phyloP scores from a whole-genome alignment of 2,888 invertebrate genomes.

The Meteorus cinctellus region DNA sequence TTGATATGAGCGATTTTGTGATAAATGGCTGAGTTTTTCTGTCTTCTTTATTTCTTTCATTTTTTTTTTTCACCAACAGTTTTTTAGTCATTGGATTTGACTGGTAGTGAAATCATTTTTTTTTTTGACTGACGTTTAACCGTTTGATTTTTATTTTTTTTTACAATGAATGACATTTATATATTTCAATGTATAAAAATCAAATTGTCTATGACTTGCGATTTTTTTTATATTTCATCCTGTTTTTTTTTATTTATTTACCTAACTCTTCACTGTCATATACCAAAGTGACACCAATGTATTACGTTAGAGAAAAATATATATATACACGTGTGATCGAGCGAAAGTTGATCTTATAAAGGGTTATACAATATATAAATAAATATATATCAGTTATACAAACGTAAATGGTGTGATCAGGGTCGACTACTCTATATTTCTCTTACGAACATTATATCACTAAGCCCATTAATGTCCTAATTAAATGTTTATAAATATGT shows the following conservation, averaged over 20 bases:
- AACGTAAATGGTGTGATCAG: constrained; percentile 54
- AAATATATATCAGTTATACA: constrained; percentile 53
- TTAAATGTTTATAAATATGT: constrained; percentile 3
- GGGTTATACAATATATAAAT: constrained; percentile 21
- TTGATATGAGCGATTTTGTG: no score
- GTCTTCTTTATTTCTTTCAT: no score
- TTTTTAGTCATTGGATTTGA: no score
- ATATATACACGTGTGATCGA: constrained; percentile 57
- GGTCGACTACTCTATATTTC: constrained; percentile 53
- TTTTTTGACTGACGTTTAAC: no score
- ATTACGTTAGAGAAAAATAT: neutral
- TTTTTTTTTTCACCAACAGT: no score
- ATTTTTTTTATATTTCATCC: neutral
- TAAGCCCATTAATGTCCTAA: constrained; percentile 1
- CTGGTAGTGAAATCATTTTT: no score
- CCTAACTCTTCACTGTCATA: neutral
- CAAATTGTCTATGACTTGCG: no score
- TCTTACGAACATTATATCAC: constrained; percentile 39
- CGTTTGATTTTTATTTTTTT: no score
- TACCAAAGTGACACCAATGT: constrained; percentile 7
- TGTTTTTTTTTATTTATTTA: neutral
- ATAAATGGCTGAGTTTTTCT: no score
- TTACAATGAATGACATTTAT: no score
- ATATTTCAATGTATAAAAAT: no score
- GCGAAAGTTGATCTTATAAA: constrained; percentile 63